Conservation (phyloP, 2,888 invertebrate genomes). For the Monopis laevigella region DNA sequence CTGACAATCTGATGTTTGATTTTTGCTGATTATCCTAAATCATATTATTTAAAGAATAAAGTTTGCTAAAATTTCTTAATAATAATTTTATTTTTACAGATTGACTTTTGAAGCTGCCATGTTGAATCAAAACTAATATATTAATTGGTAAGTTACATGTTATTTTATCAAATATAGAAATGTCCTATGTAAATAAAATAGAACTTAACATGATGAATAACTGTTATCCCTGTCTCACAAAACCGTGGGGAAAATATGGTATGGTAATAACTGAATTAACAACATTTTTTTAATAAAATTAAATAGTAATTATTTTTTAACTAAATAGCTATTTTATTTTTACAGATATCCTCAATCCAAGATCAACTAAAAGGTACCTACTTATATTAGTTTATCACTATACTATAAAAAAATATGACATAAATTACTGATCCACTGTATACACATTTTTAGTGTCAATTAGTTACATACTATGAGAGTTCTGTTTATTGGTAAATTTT, state of each 20-base stretch:
- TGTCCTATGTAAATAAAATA: neutral
- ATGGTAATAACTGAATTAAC: conserved; percentile 34
- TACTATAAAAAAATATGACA: no score
- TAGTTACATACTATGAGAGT: neutral
- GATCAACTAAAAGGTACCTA: neutral
- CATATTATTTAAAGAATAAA: neutral
- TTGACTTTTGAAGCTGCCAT: neutral
- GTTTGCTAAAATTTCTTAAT: neutral
- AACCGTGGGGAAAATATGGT: conserved; percentile 22
- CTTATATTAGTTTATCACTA: no score
- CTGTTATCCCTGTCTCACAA: conserved; percentile 25
- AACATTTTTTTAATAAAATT: neutral
- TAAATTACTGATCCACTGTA: no score
- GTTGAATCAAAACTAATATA: neutral
- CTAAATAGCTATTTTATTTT: conserved; percentile 2
- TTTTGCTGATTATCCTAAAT: conserved; percentile 6
- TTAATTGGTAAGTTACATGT: neutral
- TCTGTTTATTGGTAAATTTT: neutral
- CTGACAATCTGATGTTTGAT: conserved; percentile 30
- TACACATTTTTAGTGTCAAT: no score
- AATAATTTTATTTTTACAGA: conserved; percentile 2
- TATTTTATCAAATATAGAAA: neutral
- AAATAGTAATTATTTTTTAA: no score
- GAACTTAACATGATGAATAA: conserved; percentile 17
- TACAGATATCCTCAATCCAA: neutral